Base-by-base conservation (phyloP, 2,888 invertebrate genomes). In the Acrocyrtus sp. region DNA sequence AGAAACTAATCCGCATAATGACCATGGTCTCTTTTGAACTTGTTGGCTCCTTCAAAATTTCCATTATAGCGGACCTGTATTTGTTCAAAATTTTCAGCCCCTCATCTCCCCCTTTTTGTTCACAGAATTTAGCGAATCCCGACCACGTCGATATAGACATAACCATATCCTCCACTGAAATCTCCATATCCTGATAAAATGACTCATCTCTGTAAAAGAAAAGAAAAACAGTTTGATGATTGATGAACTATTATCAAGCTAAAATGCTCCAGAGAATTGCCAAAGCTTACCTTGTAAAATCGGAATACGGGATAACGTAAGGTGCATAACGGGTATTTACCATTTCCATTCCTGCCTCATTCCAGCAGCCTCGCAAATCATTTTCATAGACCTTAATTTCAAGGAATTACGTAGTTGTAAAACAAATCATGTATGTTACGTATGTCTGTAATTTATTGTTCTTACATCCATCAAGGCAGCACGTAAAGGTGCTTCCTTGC, bases 81-180 rank as follows among this genome's bases (percentile, higher is more conserved):
- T 79, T 77, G n/a, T 75, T 22, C n/a, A 83, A 68, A 3, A 83
- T 54, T 19, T 74, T 67, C 26, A 65, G 47, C 24, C 82, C 82
- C 26, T 80, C 81, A 22, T 75, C 78, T n/a, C 82, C 80, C 1
- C 83, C 83, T 43, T 83, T 74, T 43, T 82, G 76, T 21, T 81
- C 80, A 17, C 77, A 69, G 68, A 75, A 82, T 45, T 82, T 82
- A 72, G 83, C 82, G 69, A 81, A 83, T 5, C 82, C 83, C 4
- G 84, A 84, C 83, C 83, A 83, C 8, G 83, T 83, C 3, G 78
- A 76, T 2, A 83, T 77, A 63, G 83, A 84, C 34, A 83, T 83
- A 2, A 82, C 79, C 17, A 84, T 75, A 61, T 83, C 83, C 24
- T 77, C 60, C 4, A 84, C 81, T 1, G 80, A 81, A 19, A 80